These are phyloP conservation scores for Chlorodrepanis virens DNA, from an alignment of 2,113 vertebrate genomes.

Conservation along the genomic window DNA sequence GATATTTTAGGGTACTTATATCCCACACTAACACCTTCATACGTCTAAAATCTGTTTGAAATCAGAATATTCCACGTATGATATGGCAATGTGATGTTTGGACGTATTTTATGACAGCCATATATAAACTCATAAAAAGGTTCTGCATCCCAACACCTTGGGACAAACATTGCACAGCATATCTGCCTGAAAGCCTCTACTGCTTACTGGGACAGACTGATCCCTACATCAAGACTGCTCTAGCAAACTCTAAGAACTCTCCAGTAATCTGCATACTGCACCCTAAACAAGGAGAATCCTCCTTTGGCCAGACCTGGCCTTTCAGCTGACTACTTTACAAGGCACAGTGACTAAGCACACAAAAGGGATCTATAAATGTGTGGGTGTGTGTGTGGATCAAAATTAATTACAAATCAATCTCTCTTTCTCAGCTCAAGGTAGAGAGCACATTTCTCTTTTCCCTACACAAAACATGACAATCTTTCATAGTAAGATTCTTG, in stretches of 20 bases:
- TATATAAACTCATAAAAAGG: neutral
- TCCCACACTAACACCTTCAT: neutral
- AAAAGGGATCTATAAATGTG: rapidly evolving
- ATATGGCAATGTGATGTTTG: rapidly evolving
- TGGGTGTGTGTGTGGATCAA: rapidly evolving
- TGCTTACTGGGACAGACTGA: neutral
- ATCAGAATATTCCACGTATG: neutral
- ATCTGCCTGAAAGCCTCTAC: neutral
- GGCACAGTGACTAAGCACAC: neutral
- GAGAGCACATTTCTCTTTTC: neutral
- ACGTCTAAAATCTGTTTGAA: neutral
- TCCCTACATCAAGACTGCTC: neutral
- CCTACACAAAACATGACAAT: neutral
- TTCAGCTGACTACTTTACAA: neutral
- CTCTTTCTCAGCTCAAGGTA: neutral
- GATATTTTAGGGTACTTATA: neutral
- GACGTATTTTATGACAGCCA: neutral
- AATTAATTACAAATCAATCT: neutral
- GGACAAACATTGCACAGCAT: neutral
- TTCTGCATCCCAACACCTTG: neutral
- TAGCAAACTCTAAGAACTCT: neutral
- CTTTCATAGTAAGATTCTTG: neutral
- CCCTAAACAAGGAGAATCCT: neutral
- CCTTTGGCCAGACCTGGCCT: neutral
- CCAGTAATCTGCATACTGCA: neutral